Conservation (phyloP, 1,140 invertebrate species). For the Rhagoletis pomonella region DNA sequence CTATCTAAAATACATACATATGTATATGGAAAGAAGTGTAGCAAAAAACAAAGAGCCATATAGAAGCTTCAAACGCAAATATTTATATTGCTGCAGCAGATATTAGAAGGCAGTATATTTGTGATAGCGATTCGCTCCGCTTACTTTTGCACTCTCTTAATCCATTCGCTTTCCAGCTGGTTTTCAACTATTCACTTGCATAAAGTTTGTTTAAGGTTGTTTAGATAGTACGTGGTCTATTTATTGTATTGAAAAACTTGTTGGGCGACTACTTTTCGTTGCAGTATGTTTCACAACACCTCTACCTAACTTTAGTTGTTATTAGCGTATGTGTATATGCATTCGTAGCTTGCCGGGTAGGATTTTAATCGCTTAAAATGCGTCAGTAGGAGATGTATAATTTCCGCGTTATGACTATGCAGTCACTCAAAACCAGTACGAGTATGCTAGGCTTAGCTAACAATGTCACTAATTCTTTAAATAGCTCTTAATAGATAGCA, state of each 20-base stretch:
- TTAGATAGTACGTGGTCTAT: background rate
- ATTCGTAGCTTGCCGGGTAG: constrained; percentile 13
- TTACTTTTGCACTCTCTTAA: constrained; percentile 24
- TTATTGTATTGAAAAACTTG: constrained; percentile 20
- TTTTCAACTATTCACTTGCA: constrained; percentile 5
- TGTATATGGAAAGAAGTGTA: background rate
- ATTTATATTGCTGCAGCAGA: background rate
- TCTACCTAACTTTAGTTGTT: background rate
- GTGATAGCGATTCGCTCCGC: background rate
- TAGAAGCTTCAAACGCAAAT: background rate
- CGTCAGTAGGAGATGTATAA: background rate
- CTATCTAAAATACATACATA: background rate
- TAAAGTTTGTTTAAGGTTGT: constrained; percentile 3
- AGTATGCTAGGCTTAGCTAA: background rate
- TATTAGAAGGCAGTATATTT: background rate
- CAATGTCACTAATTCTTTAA: background rate
- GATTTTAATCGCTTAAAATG: background rate
- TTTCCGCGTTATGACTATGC: background rate
- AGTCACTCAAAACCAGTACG: background rate
- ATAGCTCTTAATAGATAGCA: background rate
- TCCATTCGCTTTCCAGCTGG: constrained; percentile 14
- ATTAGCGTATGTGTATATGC: background rate
- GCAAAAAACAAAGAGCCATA: background rate
- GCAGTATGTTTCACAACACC: background rate
- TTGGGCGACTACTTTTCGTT: constrained; percentile 18